Evolutionary conservation across 1,140 invertebrate species (phyloP).

Genomic region (Zaprionus africanus): DNA sequence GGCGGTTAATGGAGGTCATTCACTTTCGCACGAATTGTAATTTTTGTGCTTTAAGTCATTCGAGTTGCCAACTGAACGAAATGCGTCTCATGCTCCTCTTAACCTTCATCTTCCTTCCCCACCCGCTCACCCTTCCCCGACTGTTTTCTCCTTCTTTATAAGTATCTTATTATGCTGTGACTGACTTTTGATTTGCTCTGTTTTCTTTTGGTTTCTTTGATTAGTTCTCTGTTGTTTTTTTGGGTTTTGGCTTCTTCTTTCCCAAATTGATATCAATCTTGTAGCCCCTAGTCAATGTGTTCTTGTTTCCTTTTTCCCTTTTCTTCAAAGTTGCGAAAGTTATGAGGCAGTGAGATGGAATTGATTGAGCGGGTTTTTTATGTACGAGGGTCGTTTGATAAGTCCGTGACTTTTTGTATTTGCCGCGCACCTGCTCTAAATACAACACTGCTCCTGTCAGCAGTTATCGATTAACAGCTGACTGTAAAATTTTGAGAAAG

Average conservation of each 20-base stretch:
- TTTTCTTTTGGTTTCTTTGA: background rate
- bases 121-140: background rate
- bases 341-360: background rate
- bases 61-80: constrained; percentile 60
- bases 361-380: background rate
- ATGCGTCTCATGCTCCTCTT: constrained; percentile 34
- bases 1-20: constrained; percentile 83
- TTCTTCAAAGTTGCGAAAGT: background rate
- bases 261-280: background rate
- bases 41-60: constrained; percentile 74
- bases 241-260: background rate
- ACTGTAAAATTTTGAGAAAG: too few relatives aligned
- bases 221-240: background rate
- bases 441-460: too few relatives aligned
- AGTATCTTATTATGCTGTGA: constrained; percentile 3
- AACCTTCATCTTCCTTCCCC: constrained; percentile 3
- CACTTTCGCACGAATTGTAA: constrained; percentile 82
- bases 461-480: too few relatives aligned
- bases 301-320: background rate
- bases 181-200: constrained; percentile 3
- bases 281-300: background rate
- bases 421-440: too few relatives aligned
- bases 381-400: too few relatives aligned
- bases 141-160: background rate
- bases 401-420: too few relatives aligned